Percentiles rank a stretch among this genome's conserved stretches.
These are phyloP conservation scores for Bombus pyrosoma DNA, from an alignment of 1,140 invertebrate genomes.

Conservation along the genomic window DNA sequence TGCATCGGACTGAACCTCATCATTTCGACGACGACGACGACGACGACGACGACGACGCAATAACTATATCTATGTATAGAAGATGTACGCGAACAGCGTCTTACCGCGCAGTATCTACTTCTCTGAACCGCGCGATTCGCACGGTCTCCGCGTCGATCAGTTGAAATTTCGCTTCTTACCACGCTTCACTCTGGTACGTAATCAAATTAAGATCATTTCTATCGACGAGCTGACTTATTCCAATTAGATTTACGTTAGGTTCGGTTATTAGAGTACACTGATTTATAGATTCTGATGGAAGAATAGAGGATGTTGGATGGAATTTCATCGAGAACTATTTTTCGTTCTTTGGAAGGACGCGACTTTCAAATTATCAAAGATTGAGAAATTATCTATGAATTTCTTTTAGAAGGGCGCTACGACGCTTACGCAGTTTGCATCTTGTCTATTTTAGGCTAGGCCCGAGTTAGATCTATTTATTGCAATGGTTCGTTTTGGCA, in stretches of 20 bases:
- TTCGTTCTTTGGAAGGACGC: too few relatives aligned
- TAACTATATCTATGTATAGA: conserved; percentile 9
- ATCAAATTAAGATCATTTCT: background rate
- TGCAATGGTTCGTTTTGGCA: background rate
- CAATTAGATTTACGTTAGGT: background rate
- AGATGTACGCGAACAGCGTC: background rate
- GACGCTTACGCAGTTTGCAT: too few relatives aligned
- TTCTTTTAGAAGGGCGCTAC: too few relatives aligned
- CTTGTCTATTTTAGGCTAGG: too few relatives aligned
- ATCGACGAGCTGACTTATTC: background rate
- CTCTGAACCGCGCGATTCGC: background rate
- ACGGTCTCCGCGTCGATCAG: background rate
- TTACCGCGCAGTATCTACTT: background rate
- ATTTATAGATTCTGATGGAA: too few relatives aligned
- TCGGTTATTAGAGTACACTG: background rate
- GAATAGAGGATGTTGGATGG: too few relatives aligned
- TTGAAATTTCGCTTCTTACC: background rate
- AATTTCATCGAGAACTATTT: too few relatives aligned
- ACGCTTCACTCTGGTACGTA: background rate
- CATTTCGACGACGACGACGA: background rate
- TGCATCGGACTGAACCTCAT: background rate
- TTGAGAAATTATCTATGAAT: too few relatives aligned
- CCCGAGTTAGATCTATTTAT: background rate
- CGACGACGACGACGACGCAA: conserved; percentile 1
- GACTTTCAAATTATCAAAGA: too few relatives aligned